These are phyloP conservation scores for Pyrocoelia pectoralis DNA, from an alignment of 2,888 invertebrate genomes.

Conservation along the genomic window DNA sequence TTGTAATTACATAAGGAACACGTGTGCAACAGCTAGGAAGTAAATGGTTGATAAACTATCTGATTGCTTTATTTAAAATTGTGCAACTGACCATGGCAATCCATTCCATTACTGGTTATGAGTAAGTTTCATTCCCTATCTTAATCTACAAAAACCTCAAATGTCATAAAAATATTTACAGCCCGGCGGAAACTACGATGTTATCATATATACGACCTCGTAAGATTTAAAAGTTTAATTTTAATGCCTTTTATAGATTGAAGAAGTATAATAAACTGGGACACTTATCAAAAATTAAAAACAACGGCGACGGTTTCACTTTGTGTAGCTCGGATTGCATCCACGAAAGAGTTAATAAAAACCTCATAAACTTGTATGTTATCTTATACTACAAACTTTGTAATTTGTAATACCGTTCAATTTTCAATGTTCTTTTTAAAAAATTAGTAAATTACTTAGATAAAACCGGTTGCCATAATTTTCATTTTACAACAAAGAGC, in stretches of 20 bases:
- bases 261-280: constrained; percentile 41
- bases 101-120: constrained; percentile 13
- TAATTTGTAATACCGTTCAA: constrained; percentile 27
- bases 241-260: constrained; percentile 44
- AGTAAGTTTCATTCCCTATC: constrained; percentile 26
- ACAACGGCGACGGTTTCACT: constrained; percentile 26
- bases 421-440: constrained; percentile 21
- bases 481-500: constrained; percentile 14
- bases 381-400: constrained; percentile 41
- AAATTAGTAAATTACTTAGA: constrained; percentile 29
- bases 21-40: background rate
- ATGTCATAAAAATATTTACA: constrained; percentile 46
- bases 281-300: constrained; percentile 49
- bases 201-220: constrained; percentile 42
- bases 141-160: constrained; percentile 37
- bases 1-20: background rate
- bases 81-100: constrained; percentile 26
- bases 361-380: constrained; percentile 47
- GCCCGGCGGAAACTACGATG: constrained; percentile 38
- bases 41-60: constrained; percentile 14
- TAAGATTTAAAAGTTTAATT: constrained; percentile 48
- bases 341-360: constrained; percentile 47
- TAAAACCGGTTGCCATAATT: constrained; percentile 10
- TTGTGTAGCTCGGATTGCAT: constrained; percentile 35
- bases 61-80: constrained; percentile 30